Percentiles rank a stretch among this genome's conserved stretches.
phyloP scores from a whole-genome alignment of 1,140 invertebrate species.

The Nylanderia fulva region DNA sequence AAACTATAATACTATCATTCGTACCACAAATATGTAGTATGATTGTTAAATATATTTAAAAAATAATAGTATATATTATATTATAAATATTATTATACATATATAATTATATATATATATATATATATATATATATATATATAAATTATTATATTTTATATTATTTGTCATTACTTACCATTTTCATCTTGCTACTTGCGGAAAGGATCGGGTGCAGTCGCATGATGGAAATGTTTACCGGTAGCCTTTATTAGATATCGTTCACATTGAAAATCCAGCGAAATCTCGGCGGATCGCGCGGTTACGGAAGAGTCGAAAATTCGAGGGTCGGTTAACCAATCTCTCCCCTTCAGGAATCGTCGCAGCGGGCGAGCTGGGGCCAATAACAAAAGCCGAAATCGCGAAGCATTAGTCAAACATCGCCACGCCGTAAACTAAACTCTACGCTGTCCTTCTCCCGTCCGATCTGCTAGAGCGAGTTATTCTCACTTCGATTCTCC shows the following conservation, averaged over 20 bases:
- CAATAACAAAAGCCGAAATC: constrained; percentile 75
- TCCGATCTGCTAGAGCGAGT: not conserved
- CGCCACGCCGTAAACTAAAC: constrained; percentile 76
- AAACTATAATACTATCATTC: not conserved
- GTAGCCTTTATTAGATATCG: not conserved
- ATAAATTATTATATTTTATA: not conserved
- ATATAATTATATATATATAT: too few species aligned
- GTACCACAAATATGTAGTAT: not conserved
- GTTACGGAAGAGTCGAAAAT: constrained; percentile 50
- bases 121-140: too few species aligned
- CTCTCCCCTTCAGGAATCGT: constrained; percentile 36
- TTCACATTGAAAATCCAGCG: constrained; percentile 19
- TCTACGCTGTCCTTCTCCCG: constrained; percentile 14
- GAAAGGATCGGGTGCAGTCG: not conserved
- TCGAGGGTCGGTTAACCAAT: constrained; percentile 73
- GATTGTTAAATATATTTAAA: not conserved
- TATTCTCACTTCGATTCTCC: constrained; percentile 56
- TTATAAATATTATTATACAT: too few species aligned
- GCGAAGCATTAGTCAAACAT: constrained; percentile 79
- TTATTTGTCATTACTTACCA: not conserved
- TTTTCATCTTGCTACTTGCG: not conserved
- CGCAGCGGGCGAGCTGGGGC: constrained; percentile 67
- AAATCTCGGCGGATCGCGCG: constrained; percentile 62
- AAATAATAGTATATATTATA: too few species aligned
- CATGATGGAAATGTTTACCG: not conserved